phyloP scores from a whole-genome alignment of 2,888 invertebrate species.

The Andrena dorsata region DNA sequence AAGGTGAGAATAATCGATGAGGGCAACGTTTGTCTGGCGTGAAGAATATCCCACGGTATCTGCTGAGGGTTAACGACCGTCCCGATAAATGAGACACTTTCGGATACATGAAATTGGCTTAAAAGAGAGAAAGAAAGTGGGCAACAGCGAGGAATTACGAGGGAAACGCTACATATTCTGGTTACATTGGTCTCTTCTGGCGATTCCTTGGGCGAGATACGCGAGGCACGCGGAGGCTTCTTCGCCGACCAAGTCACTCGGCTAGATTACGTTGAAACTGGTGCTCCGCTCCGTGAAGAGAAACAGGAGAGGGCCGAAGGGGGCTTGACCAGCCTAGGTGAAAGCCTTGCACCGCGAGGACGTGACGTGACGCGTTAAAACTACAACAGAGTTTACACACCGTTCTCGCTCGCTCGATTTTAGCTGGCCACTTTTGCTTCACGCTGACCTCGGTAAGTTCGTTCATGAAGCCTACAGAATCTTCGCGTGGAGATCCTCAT shows the following conservation, averaged over 20 bases:
- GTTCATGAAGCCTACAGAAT: not conserved
- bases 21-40: too few relatives aligned
- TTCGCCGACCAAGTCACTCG: constrained; percentile 64
- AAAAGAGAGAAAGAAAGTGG: not conserved
- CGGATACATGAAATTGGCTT: not conserved
- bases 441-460: constrained; percentile 32
- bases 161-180: constrained; percentile 16
- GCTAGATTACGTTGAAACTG: constrained; percentile 75
- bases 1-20: too few relatives aligned
- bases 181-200: constrained; percentile 23
- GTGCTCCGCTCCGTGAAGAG: constrained; percentile 59
- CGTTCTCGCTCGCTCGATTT: constrained; percentile 34
- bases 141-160: not conserved
- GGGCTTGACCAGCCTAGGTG: constrained; percentile 69
- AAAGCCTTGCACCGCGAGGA: constrained; percentile 74
- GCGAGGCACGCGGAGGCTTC: constrained; percentile 64
- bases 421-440: constrained; percentile 51
- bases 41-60: not conserved
- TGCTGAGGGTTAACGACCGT: not conserved
- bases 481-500: not conserved
- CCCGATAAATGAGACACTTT: not conserved
- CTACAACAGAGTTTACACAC: constrained; percentile 62
- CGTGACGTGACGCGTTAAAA: constrained; percentile 67
- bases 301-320: constrained; percentile 56
- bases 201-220: constrained; percentile 48